Base-by-base conservation (phyloP, 2,797 vertebrate genomes). In the Todus mexicanus region DNA sequence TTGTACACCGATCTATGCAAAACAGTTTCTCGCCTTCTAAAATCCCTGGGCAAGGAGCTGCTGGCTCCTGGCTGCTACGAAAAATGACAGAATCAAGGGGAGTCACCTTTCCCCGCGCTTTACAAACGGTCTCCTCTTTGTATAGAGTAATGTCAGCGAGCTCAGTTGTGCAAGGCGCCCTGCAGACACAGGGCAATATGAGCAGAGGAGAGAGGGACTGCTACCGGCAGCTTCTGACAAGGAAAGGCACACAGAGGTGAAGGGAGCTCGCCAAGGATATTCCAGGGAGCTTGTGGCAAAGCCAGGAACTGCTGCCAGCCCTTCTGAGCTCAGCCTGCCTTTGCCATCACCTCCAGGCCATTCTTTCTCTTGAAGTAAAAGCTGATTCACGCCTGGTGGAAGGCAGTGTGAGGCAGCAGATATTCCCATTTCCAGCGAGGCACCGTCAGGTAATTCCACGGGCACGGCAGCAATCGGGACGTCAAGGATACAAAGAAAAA, bases 321-420 rank as follows among this genome's bases (percentile, higher is more conserved):
- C 89, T 96, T 64, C 84, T 64, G 92, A 89, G 89, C 87, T 79
- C 88, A 82, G 84, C 72, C 69, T 95, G 93, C 70, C 93, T 91
- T 87, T 95, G 92, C 95, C 89, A 92, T 96, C 94, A 96, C 94
- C 94, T 95, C 92, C 81, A 92, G 96, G 93, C 87, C 94, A 93
- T 93, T 92, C 69, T 56, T 92, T 92, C 83, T 57, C 86, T 85
- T 50, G 56, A 45, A 95, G 90, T 81, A 78, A 87, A 94, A 95
- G 90, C 94, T 95, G 94, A 95, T 91, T 96, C 96, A 96, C 4
- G 7, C 89, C 88, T 22, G 56, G 66, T 81, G 76, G 92, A 71
- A 96, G 90, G 29, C 19, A 14, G 70, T 19, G 73, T 70, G 91
- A 87, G 76, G 85, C 87, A 89, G 94, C 84, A 89, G 78, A 87